Evolutionary conservation across 2,888 invertebrate species (phyloP), one percentile per base, ranked within the genome.

Genomic region (Rhingia campestris): DNA sequence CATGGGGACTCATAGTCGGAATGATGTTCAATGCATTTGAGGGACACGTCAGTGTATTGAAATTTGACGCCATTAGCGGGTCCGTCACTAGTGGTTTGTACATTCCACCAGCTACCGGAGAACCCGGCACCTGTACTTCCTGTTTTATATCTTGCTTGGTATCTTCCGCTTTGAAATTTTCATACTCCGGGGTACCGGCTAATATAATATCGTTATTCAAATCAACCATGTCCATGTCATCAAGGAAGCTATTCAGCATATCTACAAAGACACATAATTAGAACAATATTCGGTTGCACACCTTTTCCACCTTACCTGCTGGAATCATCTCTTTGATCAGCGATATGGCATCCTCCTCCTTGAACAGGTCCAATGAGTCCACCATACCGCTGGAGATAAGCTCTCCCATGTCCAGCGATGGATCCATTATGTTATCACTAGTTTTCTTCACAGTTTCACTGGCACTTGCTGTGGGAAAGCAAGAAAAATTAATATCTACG

Each of bases 281-380:
- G 7, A 6, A 4, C 10, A 41, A 0, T 33, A 45, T 6, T 7
- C 9, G 9, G 22, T 22, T 10, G 6, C 14, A 45, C 14, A 58
- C 7, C 12, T 58, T 6, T 4, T 2, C 47, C 14, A 37, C 43
- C 72, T 51, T 86, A 89, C 89, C 89, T 37, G 90, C 87, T 39
- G 91, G 88, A 75, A 91, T 88, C 88, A 91, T 90, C 54, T 91
- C 91, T 41, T 90, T 90, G 6, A 91, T 89, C 4, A 91, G 88
- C 7, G 90, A 90, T 5, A 91, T 87, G 0, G 90, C 89, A 86
- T 91, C 91, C 72, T 91, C 91, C 70, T 90, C 89, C 80, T 90
- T 90, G 79, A 90, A 90, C 53, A 91, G 86, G 51, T 91, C 90
- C 73, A 90, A 81, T 6, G 89, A 87, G 53, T 89, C 90, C 51